Evolutionary conservation across 2,888 invertebrate genomes (phyloP), one percentile per base, ranked within the genome.

Genomic region (Pseudococcus jackbeardsleyi): DNA sequence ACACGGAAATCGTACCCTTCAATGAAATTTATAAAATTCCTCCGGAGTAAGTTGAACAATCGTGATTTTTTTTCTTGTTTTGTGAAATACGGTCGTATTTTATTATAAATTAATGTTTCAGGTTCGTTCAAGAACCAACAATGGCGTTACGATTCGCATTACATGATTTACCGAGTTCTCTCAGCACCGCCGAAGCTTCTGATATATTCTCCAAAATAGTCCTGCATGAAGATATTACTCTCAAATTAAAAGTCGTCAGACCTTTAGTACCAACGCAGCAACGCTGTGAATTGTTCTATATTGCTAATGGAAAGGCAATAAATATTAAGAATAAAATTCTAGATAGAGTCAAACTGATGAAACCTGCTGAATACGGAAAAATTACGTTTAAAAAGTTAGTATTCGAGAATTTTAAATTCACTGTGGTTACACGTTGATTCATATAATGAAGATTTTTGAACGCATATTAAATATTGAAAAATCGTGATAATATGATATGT

Each of bases 101-200:
- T 8, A 42, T 5, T 42, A 42, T 8, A 9, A 42, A 9, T 42
- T 42, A 26, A 19, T 85, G 7, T 89, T 90, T 26, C 72, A 90
- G 90, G 22, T 90, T 90, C 91, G 93, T 96, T 1, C 93, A 94
- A 89, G 94, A 94, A 0, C 94, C 94, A 92, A 95, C 95, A 7
- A 95, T 95, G 93, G 96, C 96, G 0, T 94, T 95, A 91, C 93
- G 95, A 90, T 95, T 96, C 90, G 94, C 95, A 54, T 91, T 96
- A 68, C 94, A 95, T 39, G 95, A 95, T 22, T 93, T 95, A 42
- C 0, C 86, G 0, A 42, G n/a, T 39, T 94, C 93, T 42, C 92
- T 91, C 22, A 91, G 93, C 0, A 92, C 92, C 0, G 90, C 92
- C 12, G 94, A 95, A 89, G 93, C 96, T 91, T 95, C 95, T 91